phyloP scores from a whole-genome alignment of 2,888 invertebrate genomes.

The Megamerina dolium region DNA sequence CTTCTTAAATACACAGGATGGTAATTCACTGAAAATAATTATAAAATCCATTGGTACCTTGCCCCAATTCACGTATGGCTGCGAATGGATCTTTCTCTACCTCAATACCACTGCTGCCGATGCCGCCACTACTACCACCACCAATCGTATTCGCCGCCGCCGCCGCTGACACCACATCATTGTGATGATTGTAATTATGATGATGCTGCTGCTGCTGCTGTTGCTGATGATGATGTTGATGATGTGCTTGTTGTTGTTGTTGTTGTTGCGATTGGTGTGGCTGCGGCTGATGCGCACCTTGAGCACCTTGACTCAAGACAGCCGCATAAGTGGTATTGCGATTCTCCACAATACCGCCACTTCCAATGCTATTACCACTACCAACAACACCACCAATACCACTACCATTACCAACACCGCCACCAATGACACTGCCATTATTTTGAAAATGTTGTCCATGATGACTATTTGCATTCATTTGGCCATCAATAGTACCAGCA shows the following conservation, averaged over 20 bases:
- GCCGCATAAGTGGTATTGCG: slow-evolving; percentile 48
- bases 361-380: slow-evolving; percentile 16
- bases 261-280: slow-evolving; percentile 12
- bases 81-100: slow-evolving; percentile 51
- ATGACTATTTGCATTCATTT: slow-evolving; percentile 14
- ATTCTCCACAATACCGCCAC: too few species aligned
- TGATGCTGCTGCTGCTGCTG: slow-evolving; percentile 22
- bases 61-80: slow-evolving; percentile 51
- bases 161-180: slow-evolving; percentile 13
- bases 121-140: slow-evolving; percentile 12
- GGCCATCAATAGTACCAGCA: background rate
- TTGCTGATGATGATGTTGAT: slow-evolving; percentile 16
- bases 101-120: slow-evolving; percentile 16
- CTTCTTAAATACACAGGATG: too few species aligned
- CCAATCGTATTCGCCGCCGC: slow-evolving; percentile 1
- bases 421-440: slow-evolving; percentile 12
- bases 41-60: slow-evolving; percentile 52
- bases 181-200: slow-evolving; percentile 21
- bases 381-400: slow-evolving; percentile 14
- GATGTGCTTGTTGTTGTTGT: slow-evolving; percentile 5
- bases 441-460: slow-evolving; percentile 18
- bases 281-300: slow-evolving; percentile 21
- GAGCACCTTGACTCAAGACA: slow-evolving; percentile 47
- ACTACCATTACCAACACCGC: slow-evolving; percentile 20
- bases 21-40: slow-evolving; percentile 57